Evolutionary conservation across 2,113 vertebrate species (phyloP).

Genomic region (Dasyornis broadbenti): DNA sequence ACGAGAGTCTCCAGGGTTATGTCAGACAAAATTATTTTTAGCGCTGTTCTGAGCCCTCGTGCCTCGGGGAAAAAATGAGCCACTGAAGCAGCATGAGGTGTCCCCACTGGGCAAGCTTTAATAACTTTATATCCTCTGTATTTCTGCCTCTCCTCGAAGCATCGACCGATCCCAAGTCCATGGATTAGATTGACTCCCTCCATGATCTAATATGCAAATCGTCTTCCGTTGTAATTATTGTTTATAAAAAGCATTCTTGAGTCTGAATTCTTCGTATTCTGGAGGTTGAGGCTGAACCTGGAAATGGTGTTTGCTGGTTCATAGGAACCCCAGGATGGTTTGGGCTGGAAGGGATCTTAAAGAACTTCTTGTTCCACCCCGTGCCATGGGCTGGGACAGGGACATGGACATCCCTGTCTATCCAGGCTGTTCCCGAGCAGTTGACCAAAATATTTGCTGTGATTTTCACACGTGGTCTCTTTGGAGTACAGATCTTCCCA

Average conservation of each 20-base stretch:
- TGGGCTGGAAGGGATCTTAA: neutral
- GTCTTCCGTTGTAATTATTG: neutral
- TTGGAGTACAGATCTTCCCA: neutral
- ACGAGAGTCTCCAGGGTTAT: constrained; percentile 32
- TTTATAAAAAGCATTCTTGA: neutral
- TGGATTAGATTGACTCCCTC: neutral
- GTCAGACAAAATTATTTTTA: constrained; percentile 60
- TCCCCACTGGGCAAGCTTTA: constrained; percentile 40
- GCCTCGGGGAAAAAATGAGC: constrained; percentile 40
- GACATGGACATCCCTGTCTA: neutral
- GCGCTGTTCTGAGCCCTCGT: neutral
- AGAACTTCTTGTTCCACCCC: neutral
- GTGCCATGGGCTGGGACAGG: neutral
- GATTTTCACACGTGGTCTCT: fast-evolving
- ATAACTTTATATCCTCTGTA: neutral
- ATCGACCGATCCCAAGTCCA: neutral
- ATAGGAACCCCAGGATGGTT: neutral
- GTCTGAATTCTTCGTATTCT: neutral
- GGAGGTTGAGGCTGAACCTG: neutral
- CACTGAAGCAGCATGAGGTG: constrained; percentile 36
- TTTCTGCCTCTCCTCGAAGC: neutral
- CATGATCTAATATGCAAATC: neutral
- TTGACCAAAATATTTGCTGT: neutral
- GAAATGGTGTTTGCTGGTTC: neutral
- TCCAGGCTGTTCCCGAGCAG: neutral